A percentile compares a stretch with the other conserved stretches of the same genome.
Conservation (phyloP, 2,888 invertebrate genomes). For the Nomada flava region DNA sequence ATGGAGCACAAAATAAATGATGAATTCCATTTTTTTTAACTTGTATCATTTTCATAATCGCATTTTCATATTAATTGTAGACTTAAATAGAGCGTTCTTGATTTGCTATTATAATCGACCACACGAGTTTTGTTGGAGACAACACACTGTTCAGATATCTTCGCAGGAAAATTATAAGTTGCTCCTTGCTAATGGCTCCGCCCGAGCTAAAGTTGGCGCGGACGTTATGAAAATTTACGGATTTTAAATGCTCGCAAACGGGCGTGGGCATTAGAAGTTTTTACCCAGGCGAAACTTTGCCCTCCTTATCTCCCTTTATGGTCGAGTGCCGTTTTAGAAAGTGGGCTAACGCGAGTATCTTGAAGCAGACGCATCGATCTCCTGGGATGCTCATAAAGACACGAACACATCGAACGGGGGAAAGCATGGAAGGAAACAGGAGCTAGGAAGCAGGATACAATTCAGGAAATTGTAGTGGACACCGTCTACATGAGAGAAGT, state of each 20-base stretch:
- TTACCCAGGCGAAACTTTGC: conserved; percentile 67
- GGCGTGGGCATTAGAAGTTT: conserved; percentile 67
- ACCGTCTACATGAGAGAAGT: conserved; percentile 57
- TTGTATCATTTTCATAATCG: too few species aligned
- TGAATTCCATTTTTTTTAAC: too few species aligned
- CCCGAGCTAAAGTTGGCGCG: conserved; percentile 53
- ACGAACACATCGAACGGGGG: conserved; percentile 22
- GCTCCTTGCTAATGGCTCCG: conserved; percentile 52
- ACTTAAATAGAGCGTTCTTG: too few species aligned
- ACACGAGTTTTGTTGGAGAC: too few species aligned
- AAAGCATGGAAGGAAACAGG: conserved; percentile 16
- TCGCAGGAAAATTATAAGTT: conserved; percentile 16
- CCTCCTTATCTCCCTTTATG: conserved; percentile 76
- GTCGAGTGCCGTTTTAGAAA: conserved; percentile 71
- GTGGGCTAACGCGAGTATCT: conserved; percentile 72
- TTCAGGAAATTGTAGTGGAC: conserved; percentile 70
- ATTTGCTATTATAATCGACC: too few species aligned
- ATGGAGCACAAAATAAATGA: too few species aligned
- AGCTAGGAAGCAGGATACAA: conserved; percentile 58
- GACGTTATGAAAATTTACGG: conserved; percentile 77
- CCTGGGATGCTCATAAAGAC: conserved; percentile 57
- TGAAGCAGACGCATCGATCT: conserved; percentile 67
- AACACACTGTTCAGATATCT: not conserved
- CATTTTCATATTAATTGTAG: too few species aligned
- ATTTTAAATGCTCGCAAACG: conserved; percentile 73